Evolutionary conservation across 1,140 invertebrate species (phyloP).

Genomic region (Brachystomella parvula): DNA sequence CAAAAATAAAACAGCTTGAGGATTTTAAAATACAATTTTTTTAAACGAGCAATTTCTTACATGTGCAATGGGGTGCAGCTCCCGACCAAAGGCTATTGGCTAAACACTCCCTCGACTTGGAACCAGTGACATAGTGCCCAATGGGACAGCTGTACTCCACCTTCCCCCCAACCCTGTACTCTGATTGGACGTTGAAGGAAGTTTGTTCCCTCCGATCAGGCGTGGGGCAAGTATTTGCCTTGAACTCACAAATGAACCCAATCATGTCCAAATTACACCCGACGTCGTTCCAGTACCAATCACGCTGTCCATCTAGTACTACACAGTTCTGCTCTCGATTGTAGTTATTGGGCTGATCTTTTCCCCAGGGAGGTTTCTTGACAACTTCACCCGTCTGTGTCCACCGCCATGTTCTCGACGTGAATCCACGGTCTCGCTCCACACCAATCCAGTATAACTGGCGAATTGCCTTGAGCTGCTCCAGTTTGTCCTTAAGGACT

Average conservation of each 20-base stretch:
- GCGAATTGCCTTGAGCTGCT: not conserved
- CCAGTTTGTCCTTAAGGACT: constrained; percentile 4
- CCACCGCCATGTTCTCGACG: constrained; percentile 79
- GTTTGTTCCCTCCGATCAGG: constrained; percentile 63
- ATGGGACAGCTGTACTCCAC: constrained; percentile 72
- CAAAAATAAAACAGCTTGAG: constrained; percentile 22
- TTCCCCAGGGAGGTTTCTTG: constrained; percentile 73
- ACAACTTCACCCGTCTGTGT: constrained; percentile 70
- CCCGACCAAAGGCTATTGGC: constrained; percentile 72
- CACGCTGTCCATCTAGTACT: constrained; percentile 75
- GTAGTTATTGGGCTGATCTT: constrained; percentile 90
- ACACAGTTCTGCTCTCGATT: constrained; percentile 91
- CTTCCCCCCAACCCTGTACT: constrained; percentile 57
- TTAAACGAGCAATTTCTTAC: constrained; percentile 47
- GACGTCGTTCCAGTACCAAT: constrained; percentile 91
- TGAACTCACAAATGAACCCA: constrained; percentile 73
- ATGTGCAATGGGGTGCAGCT: constrained; percentile 69
- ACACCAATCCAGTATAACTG: constrained; percentile 1
- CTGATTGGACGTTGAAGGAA: constrained; percentile 7
- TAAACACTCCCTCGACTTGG: constrained; percentile 58
- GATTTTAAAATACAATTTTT: constrained; percentile 1
- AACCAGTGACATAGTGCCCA: constrained; percentile 72
- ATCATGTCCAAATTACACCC: constrained; percentile 85
- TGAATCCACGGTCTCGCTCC: constrained; percentile 60
- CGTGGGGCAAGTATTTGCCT: constrained; percentile 39